These are phyloP conservation scores for Xiphias gladius DNA, from an alignment of 2,113 vertebrate genomes.

Conservation along the genomic window DNA sequence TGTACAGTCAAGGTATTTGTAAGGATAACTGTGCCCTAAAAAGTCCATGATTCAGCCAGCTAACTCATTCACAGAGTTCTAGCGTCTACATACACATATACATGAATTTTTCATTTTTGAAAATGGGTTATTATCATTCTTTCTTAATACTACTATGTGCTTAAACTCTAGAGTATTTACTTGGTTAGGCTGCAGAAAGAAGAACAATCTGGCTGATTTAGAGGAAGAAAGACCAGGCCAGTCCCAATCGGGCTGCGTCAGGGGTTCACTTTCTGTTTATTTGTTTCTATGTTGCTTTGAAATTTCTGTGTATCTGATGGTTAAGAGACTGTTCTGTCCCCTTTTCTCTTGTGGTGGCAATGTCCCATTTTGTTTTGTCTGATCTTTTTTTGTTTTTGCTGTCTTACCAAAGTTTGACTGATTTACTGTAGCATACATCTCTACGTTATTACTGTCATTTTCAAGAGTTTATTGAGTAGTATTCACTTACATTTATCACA, in stretches of 20 bases:
- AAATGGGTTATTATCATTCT: background rate
- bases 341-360: background rate
- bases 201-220: constrained; percentile 10
- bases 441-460: background rate
- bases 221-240: background rate
- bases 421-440: background rate
- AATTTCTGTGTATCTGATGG: constrained; percentile 1
- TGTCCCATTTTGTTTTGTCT: constrained; percentile 22
- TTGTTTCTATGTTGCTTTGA: background rate
- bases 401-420: background rate
- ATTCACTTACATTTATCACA: background rate
- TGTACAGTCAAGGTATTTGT: background rate
- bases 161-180: background rate
- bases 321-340: background rate
- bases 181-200: background rate
- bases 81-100: background rate
- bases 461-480: background rate
- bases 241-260: background rate
- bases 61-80: background rate
- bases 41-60: background rate
- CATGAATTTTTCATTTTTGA: background rate
- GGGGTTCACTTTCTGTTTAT: background rate
- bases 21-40: background rate
- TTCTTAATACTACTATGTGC: background rate
- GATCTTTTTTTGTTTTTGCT: background rate